Evolutionary conservation across 2,797 vertebrate genomes (phyloP), one percentile per base, ranked within the genome.

Genomic region (Premnoplex brunnescens): DNA sequence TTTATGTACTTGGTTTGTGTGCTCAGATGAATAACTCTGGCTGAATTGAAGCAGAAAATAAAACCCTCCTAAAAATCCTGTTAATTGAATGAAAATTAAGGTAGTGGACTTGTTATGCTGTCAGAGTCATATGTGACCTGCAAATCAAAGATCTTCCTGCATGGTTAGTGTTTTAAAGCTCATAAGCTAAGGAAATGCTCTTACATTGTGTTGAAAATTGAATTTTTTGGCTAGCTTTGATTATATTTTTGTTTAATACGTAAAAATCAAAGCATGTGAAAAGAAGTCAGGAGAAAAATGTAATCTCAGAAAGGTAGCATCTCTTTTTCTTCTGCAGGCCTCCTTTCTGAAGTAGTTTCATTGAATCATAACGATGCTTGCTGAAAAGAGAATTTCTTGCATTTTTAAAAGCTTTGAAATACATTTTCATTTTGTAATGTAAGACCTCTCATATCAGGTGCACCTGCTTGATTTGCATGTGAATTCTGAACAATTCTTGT

Each of bases 401-500:
- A 49, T 95, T 97, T 97, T 95, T 94, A 88, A 95, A 91, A 74
- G 91, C 77, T 95, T 74, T 37, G 54, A 96, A 95, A 85, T 96
- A 37, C 92, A n/a, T 96, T 96, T 97, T 97, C 97, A 87, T 97
- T 92, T 10, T 96, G 88, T 95, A 91, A 83, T 89, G 84, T 95
- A 93, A 96, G 66, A 66, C 46, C 71, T 97, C 90, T 95, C 74
- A 49, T 95, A 93, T 98, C 97, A 97, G 94, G 88, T 94, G 86
- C 90, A 97, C 84, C 93, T 96, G 93, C 95, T 97, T 90, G 55
- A 95, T 98, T 98, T 98, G 97, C 98, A 98, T 98, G 97, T 98
- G 96, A 97, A 98, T 98, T 98, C 97, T 98, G 96, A 97, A 97
- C 75, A 97, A 78, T 93, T 97, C 95, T 85, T 97, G 97, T 96